Evolutionary conservation across 35 echinoderm and acorn worm species (phyloP), one percentile per base, ranked within the genome.

Genomic region (Hemicentrotus pulcherrimus): DNA sequence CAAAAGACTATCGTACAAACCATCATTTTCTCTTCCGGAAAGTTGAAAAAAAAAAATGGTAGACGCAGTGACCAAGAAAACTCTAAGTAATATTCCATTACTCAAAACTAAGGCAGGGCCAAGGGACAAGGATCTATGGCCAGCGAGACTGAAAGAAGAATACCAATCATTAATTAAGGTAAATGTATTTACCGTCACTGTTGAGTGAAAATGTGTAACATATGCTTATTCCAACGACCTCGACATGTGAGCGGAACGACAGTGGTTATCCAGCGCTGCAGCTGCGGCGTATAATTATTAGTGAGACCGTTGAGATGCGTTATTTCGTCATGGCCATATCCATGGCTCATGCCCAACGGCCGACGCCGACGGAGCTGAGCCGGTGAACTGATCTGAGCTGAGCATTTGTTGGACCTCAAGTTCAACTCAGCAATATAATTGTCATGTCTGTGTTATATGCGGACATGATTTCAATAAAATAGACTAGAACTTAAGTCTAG

Each of bases 101-200:
- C 88, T 99, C 46, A 99, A 99, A 94, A 99, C 98, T 16, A 97
- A 97, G 70, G 98, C 98, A 85, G 98, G 98, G 32, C 98, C 98
- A 10, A 94, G 98, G 31, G 98, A 99, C 94, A 97, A 97, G 94
- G 98, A 99, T 94, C 32, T 97, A 35, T 99, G 98, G 98, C 96
- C 98, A 16, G 92, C 97, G 12, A 96, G 98, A 91, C 95, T 99
- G 85, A 99, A 99, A 95, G 98, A 99, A 97, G 98, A 99, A 94
- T 99, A 99, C 52, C 94, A 97, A 85, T 92, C 98, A 19, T 88
- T 99, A 32, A 99, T 99, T 19, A 96, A 97, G 97, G 98, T 99
- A 91, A 19, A 10, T 30, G 18, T 92, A 78, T 78, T 78, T 78
- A 78, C 15, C 50, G 4, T n/a, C 22, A 28, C 24, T 22, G 6